Percentiles rank a stretch among this genome's conserved stretches.
Conservation (phyloP, 1,140 invertebrate genomes). For the Aphaenogaster ashmeadi region DNA sequence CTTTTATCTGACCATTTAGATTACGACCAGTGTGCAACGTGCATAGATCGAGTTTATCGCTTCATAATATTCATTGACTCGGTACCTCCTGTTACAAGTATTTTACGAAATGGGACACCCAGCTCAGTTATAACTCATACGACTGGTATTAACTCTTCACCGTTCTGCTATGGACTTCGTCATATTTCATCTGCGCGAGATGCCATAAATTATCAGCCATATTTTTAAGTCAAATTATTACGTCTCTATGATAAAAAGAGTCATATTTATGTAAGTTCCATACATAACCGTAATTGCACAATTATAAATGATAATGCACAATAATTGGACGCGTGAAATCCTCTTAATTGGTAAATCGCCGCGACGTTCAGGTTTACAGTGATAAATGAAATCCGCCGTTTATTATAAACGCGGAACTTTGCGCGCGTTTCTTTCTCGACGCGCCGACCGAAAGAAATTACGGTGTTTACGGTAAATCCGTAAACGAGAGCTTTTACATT, state of each 20-base stretch:
- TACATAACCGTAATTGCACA: background rate
- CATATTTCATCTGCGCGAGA: conserved; percentile 44
- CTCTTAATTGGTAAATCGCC: background rate
- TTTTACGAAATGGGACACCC: conserved; percentile 34
- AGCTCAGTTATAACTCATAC: conserved; percentile 33
- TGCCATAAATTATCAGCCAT: background rate
- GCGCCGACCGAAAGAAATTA: conserved; percentile 20
- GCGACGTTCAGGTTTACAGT: background rate
- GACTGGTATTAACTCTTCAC: conserved; percentile 40
- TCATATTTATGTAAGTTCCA: background rate
- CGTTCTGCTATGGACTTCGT: background rate
- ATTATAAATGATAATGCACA: background rate
- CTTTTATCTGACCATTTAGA: conserved; percentile 33
- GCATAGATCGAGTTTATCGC: background rate
- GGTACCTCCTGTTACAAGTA: conserved; percentile 22
- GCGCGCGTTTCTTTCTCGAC: conserved; percentile 1
- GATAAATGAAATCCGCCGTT: background rate
- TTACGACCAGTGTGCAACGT: background rate
- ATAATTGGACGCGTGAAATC: background rate
- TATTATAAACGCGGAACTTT: conserved; percentile 7
- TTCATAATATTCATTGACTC: conserved; percentile 51
- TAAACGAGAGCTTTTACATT: conserved; percentile 23
- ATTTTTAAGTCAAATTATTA: conserved; percentile 14
- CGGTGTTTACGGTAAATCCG: conserved; percentile 41
- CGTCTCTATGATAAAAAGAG: background rate